A percentile compares a stretch with the other conserved stretches of the same genome.
Conservation (phyloP, 2,888 invertebrate genomes). For the Gortyna flavago region DNA sequence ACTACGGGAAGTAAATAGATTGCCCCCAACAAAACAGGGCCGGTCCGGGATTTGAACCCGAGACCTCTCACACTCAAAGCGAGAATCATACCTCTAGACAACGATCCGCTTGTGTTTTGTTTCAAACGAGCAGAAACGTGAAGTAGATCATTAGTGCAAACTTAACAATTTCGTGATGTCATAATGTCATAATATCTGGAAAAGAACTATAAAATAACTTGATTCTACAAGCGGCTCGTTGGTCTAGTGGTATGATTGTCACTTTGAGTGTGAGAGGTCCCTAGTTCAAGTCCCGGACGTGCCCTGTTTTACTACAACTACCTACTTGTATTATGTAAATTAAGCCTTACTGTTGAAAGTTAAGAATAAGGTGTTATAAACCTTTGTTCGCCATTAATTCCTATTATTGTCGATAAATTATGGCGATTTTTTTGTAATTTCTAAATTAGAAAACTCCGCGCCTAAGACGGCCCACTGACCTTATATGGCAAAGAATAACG, state of each 20-base stretch:
- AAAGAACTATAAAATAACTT: background rate
- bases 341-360: too few relatives aligned
- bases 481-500: slow-evolving; percentile 16
- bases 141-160: background rate
- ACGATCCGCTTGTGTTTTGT: slow-evolving; percentile 77
- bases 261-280: slow-evolving; percentile 28
- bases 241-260: slow-evolving; percentile 37
- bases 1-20: slow-evolving; percentile 77
- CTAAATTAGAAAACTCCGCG: too few relatives aligned
- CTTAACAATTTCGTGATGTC: slow-evolving; percentile 18
- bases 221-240: slow-evolving; percentile 14
- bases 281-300: slow-evolving; percentile 16
- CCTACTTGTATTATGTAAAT: too few relatives aligned
- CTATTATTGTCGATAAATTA: too few relatives aligned
- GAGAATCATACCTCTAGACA: slow-evolving; percentile 90
- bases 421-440: background rate
- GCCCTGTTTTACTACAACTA: background rate
- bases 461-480: too few relatives aligned
- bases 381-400: too few relatives aligned
- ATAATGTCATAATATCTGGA: background rate
- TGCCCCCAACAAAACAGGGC: slow-evolving; percentile 75
- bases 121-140: slow-evolving; percentile 1
- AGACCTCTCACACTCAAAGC: slow-evolving; percentile 89
- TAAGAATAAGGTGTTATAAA: too few relatives aligned
- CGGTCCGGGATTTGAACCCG: slow-evolving; percentile 89